phyloP scores from a whole-genome alignment of 2,113 vertebrate species.

The Ellobius talpinus region DNA sequence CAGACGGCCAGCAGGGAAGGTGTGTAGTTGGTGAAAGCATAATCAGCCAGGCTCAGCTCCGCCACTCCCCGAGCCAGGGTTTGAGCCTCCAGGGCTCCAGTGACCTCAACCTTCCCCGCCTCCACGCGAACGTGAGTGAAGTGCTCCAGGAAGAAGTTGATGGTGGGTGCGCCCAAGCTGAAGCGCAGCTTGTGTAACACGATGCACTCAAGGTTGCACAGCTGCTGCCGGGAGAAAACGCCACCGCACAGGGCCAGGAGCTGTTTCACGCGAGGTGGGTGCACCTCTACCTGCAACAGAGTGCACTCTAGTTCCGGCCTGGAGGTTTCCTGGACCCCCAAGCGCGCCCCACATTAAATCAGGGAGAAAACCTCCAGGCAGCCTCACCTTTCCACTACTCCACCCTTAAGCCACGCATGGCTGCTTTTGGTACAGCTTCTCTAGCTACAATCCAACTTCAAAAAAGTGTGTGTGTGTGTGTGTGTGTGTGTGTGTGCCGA shows the following conservation, averaged over 20 bases:
- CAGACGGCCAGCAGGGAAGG: constrained; percentile 93
- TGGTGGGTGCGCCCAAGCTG: constrained; percentile 91
- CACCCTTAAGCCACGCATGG: neutral
- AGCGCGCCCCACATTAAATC: neutral
- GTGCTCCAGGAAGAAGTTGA: constrained; percentile 94
- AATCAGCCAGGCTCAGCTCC: constrained; percentile 95
- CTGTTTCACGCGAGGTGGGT: constrained; percentile 91
- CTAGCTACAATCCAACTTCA: neutral
- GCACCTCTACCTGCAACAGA: constrained; percentile 92
- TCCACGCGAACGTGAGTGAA: constrained; percentile 87
- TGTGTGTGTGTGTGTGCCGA: neutral
- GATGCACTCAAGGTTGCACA: constrained; percentile 95
- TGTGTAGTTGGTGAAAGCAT: constrained; percentile 91
- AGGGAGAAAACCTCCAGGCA: neutral
- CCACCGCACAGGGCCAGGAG: constrained; percentile 93
- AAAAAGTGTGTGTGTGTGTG: neutral
- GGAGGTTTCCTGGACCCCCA: neutral
- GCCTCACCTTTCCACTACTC: neutral
- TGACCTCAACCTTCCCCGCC: neutral
- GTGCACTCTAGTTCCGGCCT: neutral
- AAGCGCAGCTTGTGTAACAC: constrained; percentile 93
- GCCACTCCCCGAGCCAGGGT: constrained; percentile 89
- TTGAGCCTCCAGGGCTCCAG: constrained; percentile 78
- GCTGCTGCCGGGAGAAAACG: constrained; percentile 92
- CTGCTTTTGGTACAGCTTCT: neutral